These are phyloP conservation scores for Thalassophryne amazonica DNA, from an alignment of 2,797 vertebrate genomes.

Conservation along the genomic window DNA sequence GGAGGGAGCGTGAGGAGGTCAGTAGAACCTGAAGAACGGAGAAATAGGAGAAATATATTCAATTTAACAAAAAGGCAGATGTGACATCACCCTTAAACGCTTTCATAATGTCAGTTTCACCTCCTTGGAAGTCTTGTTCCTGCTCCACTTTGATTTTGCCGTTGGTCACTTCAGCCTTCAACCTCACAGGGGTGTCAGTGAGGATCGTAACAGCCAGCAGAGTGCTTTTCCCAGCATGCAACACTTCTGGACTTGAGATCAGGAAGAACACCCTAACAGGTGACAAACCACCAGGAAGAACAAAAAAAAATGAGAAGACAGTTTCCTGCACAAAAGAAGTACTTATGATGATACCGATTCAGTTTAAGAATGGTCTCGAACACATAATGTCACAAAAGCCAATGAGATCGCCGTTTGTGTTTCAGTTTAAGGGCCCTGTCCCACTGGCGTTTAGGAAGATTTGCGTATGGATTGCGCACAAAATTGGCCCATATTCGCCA, in stretches of 20 bases:
- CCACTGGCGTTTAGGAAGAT: no score
- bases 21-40: slow-evolving; percentile 53
- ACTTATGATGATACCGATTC: no score
- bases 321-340: no score
- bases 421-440: no score
- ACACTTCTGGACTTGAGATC: slow-evolving; percentile 51
- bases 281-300: no score
- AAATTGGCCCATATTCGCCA: no score
- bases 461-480: no score
- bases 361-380: no score
- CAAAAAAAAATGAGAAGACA: no score
- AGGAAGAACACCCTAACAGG: slow-evolving; percentile 36
- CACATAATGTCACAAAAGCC: no score
- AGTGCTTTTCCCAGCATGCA: slow-evolving; percentile 48
- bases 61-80: not conserved
- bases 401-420: no score
- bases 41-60: no score
- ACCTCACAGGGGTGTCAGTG: slow-evolving; percentile 24
- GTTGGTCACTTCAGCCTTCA: slow-evolving; percentile 40
- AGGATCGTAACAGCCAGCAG: slow-evolving; percentile 44
- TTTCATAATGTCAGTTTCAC: slow-evolving; percentile 22
- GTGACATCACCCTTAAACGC: not conserved
- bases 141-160: slow-evolving; percentile 8
- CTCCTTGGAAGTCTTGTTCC: slow-evolving; percentile 46
- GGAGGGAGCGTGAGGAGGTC: slow-evolving; percentile 54